Conservation (phyloP, 2,797 vertebrate genomes). For the Chaunax sp. region DNA sequence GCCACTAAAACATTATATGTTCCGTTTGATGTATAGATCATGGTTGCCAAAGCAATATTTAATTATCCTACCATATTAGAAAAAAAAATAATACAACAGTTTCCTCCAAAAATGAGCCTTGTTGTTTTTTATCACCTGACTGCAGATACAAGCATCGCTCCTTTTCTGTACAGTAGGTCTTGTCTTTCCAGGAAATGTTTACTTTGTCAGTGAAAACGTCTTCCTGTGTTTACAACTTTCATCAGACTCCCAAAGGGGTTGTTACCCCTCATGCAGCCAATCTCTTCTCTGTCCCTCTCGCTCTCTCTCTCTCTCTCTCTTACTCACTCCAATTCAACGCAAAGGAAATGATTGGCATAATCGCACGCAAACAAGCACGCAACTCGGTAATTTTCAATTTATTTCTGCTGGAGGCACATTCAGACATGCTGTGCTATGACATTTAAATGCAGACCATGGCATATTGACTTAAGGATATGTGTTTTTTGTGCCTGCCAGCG, state of each 20-base stretch:
- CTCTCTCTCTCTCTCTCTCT: constrained; percentile 11
- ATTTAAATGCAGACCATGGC: constrained; percentile 50
- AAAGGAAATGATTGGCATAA: constrained; percentile 23
- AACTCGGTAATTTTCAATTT: constrained; percentile 51
- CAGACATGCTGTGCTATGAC: constrained; percentile 46
- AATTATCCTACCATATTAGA: not conserved
- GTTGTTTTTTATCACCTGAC: constrained; percentile 41
- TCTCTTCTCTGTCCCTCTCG: constrained; percentile 35
- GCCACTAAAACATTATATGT: no score
- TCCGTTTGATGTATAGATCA: not conserved
- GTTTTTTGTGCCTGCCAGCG: constrained; percentile 35
- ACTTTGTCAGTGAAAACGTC: constrained; percentile 69
- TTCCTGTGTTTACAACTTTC: constrained; percentile 71
- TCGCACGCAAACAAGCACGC: constrained; percentile 17
- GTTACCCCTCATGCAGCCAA: constrained; percentile 47
- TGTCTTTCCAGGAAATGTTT: constrained; percentile 71
- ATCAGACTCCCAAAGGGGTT: constrained; percentile 57
- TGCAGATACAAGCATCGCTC: constrained; percentile 16
- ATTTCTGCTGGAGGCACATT: constrained; percentile 56
- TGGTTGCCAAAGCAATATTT: constrained; percentile 3
- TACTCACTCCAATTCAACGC: not conserved
- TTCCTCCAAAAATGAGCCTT: not conserved
- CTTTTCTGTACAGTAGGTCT: constrained; percentile 34
- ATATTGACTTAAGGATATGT: constrained; percentile 39
- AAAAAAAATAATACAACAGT: not conserved